Percentiles rank a stretch among this genome's conserved stretches.
Conservation (phyloP, 2,888 invertebrate species). For the Cheilosia vernalis region DNA sequence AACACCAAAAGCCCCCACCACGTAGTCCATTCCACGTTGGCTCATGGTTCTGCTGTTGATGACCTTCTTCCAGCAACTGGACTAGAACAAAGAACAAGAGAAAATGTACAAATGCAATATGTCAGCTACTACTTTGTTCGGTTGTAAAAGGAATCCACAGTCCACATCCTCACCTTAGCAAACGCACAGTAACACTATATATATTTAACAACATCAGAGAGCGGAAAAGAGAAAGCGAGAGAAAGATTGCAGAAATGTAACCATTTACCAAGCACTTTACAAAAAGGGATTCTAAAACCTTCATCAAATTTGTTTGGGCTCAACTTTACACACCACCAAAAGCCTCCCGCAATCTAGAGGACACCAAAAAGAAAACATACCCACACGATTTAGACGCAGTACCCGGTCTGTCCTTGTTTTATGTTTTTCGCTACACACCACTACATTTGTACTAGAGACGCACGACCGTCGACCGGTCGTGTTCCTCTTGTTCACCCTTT, state of each 20-base stretch:
- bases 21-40: constrained; percentile 21
- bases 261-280: constrained; percentile 18
- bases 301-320: constrained; percentile 32
- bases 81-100: constrained; percentile 59
- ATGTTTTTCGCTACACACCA: constrained; percentile 39
- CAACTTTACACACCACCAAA: constrained; percentile 18
- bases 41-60: constrained; percentile 38
- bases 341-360: constrained; percentile 51
- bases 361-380: constrained; percentile 11
- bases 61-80: constrained; percentile 63
- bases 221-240: constrained; percentile 17
- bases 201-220: not conserved
- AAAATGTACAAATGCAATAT: constrained; percentile 27
- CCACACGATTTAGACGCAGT: constrained; percentile 18
- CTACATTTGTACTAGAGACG: constrained; percentile 31
- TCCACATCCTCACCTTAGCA: not conserved
- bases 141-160: constrained; percentile 2
- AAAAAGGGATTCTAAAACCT: constrained; percentile 56
- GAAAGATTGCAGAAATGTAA: constrained; percentile 3
- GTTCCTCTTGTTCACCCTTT: constrained; percentile 53
- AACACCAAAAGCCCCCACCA: not conserved
- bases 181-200: not conserved
- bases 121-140: not conserved
- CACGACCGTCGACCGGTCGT: constrained; percentile 27
- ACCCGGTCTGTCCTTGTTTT: constrained; percentile 15